Evolutionary conservation across 2,888 invertebrate species (phyloP), one percentile per base, ranked within the genome.

Genomic region (Eupithecia abbreviata): DNA sequence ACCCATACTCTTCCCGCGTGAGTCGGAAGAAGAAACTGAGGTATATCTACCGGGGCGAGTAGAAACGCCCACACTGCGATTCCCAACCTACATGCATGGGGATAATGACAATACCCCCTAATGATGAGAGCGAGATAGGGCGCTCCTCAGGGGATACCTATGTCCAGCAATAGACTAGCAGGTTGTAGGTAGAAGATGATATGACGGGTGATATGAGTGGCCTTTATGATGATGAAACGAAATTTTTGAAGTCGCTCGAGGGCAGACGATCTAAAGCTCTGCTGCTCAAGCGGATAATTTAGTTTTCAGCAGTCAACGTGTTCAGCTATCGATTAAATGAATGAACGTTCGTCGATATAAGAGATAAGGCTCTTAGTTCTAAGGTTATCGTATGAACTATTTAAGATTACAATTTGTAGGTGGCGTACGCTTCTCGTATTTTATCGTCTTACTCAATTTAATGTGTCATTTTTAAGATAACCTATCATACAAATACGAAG

Each of bases 391-490:
- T 1, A 13, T 66, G 66, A 42, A 66, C 66, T 66, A 42, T 66
- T 65, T 41, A 42, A 66, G 66, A 7, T 66, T 66, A 15, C 7
- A 15, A 18, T 66, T 66, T 42, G 41, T 66, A 66, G 70, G 70
- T 68, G 47, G 15, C 41, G 66, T 42, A 62, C 62, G 62, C 42
- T 66, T 68, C 18, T 68, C 68, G 45, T 68, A 47, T 43, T 45
- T 42, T 66, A 42, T 42, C 15, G 66, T 66, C 42, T 13, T 42
- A 66, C 66, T 42, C 42, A 42, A 66, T 42, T 66, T 15, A 42
- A 66, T 66, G 66, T 66, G 66, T 66, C 66, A 66, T 15, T 15
- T 42, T 42, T 15, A 65, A 7, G 66, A 66, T 42, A 66, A 66
- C 65, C 65, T 66, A 58, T 62, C 62, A 62, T 62, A 30, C 30